Evolutionary conservation across 1,140 invertebrate genomes (phyloP).

Genomic region (Magallana ariakensis): DNA sequence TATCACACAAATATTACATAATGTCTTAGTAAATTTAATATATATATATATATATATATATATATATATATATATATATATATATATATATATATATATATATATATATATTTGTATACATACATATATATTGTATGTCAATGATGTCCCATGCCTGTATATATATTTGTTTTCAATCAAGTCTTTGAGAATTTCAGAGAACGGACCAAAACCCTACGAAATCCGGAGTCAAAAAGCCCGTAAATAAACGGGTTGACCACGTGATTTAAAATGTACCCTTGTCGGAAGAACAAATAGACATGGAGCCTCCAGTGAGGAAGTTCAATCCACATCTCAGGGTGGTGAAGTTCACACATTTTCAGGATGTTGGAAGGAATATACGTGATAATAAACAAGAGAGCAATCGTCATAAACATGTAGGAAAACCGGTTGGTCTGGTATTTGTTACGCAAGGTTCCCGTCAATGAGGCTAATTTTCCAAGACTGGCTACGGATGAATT

Average conservation of each 20-base stretch:
- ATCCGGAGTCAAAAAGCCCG: constrained; percentile 9
- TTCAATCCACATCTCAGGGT: constrained; percentile 3
- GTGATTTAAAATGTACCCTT: constrained; percentile 39
- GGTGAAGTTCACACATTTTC: constrained; percentile 20
- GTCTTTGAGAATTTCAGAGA: not conserved
- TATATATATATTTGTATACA: too few species aligned
- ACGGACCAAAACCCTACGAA: not conserved
- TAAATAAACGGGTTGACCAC: constrained; percentile 21
- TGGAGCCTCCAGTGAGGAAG: not conserved
- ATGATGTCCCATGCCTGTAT: too few species aligned
- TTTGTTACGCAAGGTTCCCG: not conserved
- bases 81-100: too few species aligned
- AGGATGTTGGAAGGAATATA: constrained; percentile 35
- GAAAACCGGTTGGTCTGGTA: not conserved
- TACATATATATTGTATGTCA: too few species aligned
- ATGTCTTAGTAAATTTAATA: too few species aligned
- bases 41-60: too few species aligned
- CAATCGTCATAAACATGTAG: constrained; percentile 37
- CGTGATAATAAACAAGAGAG: not conserved
- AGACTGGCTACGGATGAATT: not conserved
- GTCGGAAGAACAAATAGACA: constrained; percentile 9
- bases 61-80: too few species aligned
- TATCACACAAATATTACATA: too few species aligned
- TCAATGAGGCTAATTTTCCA: not conserved
- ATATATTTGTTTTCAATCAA: not conserved